phyloP scores from a whole-genome alignment of 1,140 invertebrate genomes.

The Drosophila quadrilineata region DNA sequence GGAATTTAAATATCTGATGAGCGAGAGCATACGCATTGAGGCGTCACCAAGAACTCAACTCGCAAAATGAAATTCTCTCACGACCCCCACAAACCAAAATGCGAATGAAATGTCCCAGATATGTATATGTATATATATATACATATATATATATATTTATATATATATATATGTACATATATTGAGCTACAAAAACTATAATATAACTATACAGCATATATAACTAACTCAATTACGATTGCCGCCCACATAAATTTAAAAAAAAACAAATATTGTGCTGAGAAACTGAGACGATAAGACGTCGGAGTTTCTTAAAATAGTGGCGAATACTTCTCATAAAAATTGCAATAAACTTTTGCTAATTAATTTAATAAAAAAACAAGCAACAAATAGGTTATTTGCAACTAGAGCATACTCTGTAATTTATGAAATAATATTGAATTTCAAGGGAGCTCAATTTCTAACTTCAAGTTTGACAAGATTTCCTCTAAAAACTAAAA shows the following conservation, averaged over 20 bases:
- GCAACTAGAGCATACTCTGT: neutral
- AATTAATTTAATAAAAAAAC: conserved; percentile 54
- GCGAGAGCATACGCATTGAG: conserved; percentile 38
- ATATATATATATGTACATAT: too few species aligned
- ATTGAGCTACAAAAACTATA: too few species aligned
- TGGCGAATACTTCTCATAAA: conserved; percentile 20
- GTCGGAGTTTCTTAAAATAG: conserved; percentile 5
- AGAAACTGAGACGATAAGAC: conserved; percentile 35
- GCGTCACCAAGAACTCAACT: conserved; percentile 16
- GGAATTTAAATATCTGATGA: conserved; percentile 27
- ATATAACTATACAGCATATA: conserved; percentile 1
- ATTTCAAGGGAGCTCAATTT: too few species aligned
- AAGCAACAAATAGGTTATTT: conserved; percentile 2
- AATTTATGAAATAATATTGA: neutral
- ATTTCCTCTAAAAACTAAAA: too few species aligned
- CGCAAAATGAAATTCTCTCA: conserved; percentile 37
- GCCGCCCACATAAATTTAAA: conserved; percentile 11
- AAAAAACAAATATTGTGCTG: neutral
- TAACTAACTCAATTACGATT: conserved; percentile 28
- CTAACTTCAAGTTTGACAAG: too few species aligned
- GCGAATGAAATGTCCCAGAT: conserved; percentile 56
- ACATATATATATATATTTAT: conserved; percentile 16
- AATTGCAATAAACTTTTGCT: conserved; percentile 51
- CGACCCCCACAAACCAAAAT: conserved; percentile 37
- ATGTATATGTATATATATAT: conserved; percentile 2